Percentiles rank a stretch among this genome's conserved stretches.
Evolutionary conservation across 1,140 invertebrate species (phyloP).

Genomic region (Lepidurus arcticus): DNA sequence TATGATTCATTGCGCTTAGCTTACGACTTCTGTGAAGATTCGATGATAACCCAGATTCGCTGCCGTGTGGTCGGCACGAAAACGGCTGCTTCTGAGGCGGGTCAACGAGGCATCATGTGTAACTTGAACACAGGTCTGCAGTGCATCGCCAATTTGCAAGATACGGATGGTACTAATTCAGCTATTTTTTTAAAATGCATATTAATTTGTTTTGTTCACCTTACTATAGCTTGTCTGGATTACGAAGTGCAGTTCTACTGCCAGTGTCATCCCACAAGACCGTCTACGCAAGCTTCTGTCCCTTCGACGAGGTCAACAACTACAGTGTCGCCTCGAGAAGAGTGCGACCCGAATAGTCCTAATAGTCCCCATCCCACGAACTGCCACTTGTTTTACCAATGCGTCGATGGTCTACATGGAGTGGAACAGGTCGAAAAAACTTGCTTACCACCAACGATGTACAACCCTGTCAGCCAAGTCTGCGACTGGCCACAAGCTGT

Average conservation of each 20-base stretch:
- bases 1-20: conserved; percentile 38
- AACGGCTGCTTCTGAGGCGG: conserved; percentile 37
- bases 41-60: conserved; percentile 42
- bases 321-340: conserved; percentile 21
- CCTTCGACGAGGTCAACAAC: conserved; percentile 1
- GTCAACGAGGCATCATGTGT: conserved; percentile 42
- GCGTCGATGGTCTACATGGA: conserved; percentile 43
- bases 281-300: neutral
- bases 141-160: conserved; percentile 43
- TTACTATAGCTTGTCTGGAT: conserved; percentile 41
- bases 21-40: conserved; percentile 42
- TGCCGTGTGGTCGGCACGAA: conserved; percentile 41
- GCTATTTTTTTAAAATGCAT: neutral
- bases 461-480: conserved; percentile 54
- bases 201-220: neutral
- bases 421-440: conserved; percentile 48
- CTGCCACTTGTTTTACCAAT: conserved; percentile 58
- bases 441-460: conserved; percentile 55
- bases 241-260: conserved; percentile 47
- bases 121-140: conserved; percentile 43
- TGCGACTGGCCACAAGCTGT: conserved; percentile 60
- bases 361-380: conserved; percentile 50
- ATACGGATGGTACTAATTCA: conserved; percentile 34
- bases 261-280: conserved; percentile 41
- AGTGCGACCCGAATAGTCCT: conserved; percentile 46